Evolutionary conservation across 2,113 vertebrate genomes (phyloP), one percentile per base, ranked within the genome.

Genomic region (Pachyramphus minor): DNA sequence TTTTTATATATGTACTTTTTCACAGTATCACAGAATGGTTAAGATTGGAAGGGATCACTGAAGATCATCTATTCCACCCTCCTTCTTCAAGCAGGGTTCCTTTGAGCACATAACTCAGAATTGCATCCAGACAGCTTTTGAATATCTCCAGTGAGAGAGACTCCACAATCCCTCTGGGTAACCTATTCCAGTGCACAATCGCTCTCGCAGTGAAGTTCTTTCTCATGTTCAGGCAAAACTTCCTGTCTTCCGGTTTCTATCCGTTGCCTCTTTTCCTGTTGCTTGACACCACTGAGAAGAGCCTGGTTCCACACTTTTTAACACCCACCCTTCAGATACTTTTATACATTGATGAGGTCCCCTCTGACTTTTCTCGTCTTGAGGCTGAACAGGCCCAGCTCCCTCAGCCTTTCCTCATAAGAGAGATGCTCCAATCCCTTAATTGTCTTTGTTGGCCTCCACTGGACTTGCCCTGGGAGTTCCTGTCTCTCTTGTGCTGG

Each of bases 401-500:
- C 12, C 33, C 23, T 45, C 37, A 67, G 37, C 12, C 13, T 59
- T 45, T 89, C 45, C 53, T 53, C 8, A 3, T 39, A 37, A 60
- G 28, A n/a, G 39, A 53, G 12, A 11, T 59, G 28, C 23, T 75
- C 11, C 16, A 11, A 16, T 39, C 28, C 28, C 28, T 68, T 30
- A 60, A 53, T 39, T 4, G 21, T 30, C 45, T 67, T 50, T 75
- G 20, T 4, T 67, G 10, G 23, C 27, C 66, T 67, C 23, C 23
- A 14, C 23, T 39, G 28, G 22, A 52, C 33, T 23, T 0, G 0
- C 37, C 39, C 44, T 45, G 52, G 77, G 37, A 59, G 8, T 33
- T 67, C 19, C 27, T 9, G 10, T 24, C 39, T 59, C 5, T 37
- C 23, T 11, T 24, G 10, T 59, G 22, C 14, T 59, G 33, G 15